Conservation (phyloP, 2,888 invertebrate species). For the Alcis repandata region DNA sequence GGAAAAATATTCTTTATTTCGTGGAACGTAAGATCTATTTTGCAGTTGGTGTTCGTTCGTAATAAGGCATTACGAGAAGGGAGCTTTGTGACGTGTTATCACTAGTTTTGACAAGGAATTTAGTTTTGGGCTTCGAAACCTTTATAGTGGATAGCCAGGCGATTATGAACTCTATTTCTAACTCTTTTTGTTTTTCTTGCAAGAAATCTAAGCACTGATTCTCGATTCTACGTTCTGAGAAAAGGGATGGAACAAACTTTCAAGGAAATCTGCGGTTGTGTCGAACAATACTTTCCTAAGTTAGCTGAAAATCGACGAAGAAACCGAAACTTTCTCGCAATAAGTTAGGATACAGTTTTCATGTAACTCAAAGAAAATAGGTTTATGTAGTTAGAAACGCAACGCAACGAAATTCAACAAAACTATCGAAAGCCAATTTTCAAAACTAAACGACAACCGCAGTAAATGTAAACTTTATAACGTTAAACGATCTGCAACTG, state of each 20-base stretch:
- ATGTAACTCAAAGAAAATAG: not conserved
- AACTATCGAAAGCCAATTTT: too few species aligned
- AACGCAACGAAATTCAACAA: not conserved
- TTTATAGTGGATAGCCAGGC: slow-evolving; percentile 4
- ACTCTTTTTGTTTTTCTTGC: not conserved
- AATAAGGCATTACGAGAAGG: slow-evolving; percentile 38
- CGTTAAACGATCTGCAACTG: not conserved
- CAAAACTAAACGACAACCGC: not conserved
- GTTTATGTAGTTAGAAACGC: not conserved
- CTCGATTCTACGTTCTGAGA: not conserved
- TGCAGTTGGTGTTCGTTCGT: not conserved
- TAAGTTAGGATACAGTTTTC: too few species aligned
- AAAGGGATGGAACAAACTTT: too few species aligned
- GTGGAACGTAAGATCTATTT: not conserved
- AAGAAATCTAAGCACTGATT: slow-evolving; percentile 1
- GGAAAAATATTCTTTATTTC: slow-evolving; percentile 11
- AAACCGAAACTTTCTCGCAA: too few species aligned
- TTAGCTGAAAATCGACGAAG: too few species aligned
- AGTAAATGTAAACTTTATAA: not conserved
- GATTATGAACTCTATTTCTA: not conserved
- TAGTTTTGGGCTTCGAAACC: slow-evolving; percentile 25
- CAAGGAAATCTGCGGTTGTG: not conserved
- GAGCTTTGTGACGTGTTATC: slow-evolving; percentile 49
- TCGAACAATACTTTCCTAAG: too few species aligned
- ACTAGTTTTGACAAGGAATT: slow-evolving; percentile 55